Conservation (phyloP, 2,797 vertebrate genomes). For the Capromys pilorides region DNA sequence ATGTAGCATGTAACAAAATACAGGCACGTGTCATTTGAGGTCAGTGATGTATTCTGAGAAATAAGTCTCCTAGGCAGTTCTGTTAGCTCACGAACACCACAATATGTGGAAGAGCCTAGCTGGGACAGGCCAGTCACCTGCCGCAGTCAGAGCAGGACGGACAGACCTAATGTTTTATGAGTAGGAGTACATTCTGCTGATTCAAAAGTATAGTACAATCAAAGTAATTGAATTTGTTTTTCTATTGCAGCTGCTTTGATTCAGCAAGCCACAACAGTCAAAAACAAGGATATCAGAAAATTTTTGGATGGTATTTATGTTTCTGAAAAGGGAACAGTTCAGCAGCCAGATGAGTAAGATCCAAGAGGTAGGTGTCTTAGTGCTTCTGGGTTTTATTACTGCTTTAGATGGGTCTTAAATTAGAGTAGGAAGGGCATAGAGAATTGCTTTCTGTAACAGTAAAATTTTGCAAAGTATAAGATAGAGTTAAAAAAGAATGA, state of each 20-base stretch:
- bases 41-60: not conserved
- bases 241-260: slow-evolving; percentile 91
- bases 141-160: not conserved
- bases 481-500: not conserved
- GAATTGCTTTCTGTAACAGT: not conserved
- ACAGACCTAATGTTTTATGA: not conserved
- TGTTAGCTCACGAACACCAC: not conserved
- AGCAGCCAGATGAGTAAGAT: too few relatives aligned
- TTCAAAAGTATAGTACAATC: not conserved
- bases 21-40: not conserved
- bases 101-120: not conserved
- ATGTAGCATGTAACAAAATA: not conserved
- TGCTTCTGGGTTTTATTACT: not conserved
- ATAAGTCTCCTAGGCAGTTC: not conserved
- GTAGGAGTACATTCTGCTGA: not conserved
- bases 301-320: too few relatives aligned
- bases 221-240: slow-evolving; percentile 21
- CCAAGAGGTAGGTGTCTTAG: slow-evolving; percentile 72
- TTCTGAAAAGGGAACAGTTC: too few relatives aligned
- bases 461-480: not conserved
- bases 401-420: not conserved
- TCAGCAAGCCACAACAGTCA: too few relatives aligned
- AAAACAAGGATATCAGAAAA: too few relatives aligned
- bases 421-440: not conserved
- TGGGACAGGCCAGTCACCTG: not conserved